A percentile compares a stretch with the other conserved stretches of the same genome.
Conservation (phyloP, 2,888 invertebrate species). For the Leucania comma region DNA sequence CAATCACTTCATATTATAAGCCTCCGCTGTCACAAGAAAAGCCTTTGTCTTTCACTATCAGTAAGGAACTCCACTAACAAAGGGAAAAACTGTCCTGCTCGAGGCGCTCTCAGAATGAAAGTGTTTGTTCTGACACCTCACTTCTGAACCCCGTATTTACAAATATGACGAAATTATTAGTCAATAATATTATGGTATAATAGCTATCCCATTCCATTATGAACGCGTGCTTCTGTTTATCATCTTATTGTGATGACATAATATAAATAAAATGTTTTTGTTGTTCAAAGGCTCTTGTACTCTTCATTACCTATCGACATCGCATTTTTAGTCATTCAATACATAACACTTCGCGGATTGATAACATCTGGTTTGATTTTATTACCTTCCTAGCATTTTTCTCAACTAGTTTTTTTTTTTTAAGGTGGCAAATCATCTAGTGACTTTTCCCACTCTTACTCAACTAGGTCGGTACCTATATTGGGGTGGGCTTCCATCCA, state of each 20-base stretch:
- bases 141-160: conserved; percentile 72
- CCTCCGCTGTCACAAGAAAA: conserved; percentile 30
- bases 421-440: too few relatives aligned
- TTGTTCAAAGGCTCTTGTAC: conserved; percentile 20
- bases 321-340: not conserved
- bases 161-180: conserved; percentile 74
- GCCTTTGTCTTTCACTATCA: conserved; percentile 62
- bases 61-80: conserved; percentile 41
- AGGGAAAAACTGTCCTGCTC: conserved; percentile 39
- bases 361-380: not conserved
- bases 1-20: conserved; percentile 68
- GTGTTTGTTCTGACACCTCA: conserved; percentile 64
- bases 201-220: conserved; percentile 56
- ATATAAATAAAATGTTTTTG: conserved; percentile 47
- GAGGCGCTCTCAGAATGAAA: conserved; percentile 31
- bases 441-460: too few relatives aligned
- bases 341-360: not conserved
- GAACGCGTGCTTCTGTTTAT: conserved; percentile 57
- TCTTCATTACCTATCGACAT: conserved; percentile 1
- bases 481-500: not conserved
- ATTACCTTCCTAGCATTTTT: not conserved
- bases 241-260: conserved; percentile 44
- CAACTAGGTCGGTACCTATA: too few relatives aligned
- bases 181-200: conserved; percentile 70
- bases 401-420: not conserved